Conservation (phyloP, 2,797 vertebrate genomes). For the Falco cherrug region DNA sequence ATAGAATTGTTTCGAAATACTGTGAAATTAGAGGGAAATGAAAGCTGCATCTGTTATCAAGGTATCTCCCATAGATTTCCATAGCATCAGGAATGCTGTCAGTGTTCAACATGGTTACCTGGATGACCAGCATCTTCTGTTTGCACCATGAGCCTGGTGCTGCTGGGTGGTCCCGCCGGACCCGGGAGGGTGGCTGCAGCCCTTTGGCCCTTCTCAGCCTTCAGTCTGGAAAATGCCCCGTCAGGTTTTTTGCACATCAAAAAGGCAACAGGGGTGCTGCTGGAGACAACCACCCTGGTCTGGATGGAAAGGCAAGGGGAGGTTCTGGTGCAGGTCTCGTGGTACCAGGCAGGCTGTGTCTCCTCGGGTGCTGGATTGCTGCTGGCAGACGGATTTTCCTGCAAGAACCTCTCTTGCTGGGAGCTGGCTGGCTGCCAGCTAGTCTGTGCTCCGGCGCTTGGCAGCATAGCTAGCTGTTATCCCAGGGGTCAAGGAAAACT, state of each 20-base stretch:
- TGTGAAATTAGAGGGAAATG: neutral
- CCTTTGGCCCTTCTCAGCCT: neutral
- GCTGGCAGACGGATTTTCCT: neutral
- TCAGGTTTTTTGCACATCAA: neutral
- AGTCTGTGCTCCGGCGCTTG: neutral
- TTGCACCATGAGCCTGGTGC: neutral
- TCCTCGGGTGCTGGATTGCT: accelerated
- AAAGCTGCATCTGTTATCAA: neutral
- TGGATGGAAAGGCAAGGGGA: neutral
- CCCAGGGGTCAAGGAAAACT: neutral
- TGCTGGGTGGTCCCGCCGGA: neutral
- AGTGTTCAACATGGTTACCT: neutral
- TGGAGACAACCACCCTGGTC: neutral
- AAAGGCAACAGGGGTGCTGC: neutral
- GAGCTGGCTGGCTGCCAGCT: neutral
- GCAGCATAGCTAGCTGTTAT: neutral
- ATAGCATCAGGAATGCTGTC: neutral
- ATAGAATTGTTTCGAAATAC: neutral
- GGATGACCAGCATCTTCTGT: neutral
- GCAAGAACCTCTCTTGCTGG: neutral
- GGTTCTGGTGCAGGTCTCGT: neutral
- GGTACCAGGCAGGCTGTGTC: neutral
- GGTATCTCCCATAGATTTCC: neutral
- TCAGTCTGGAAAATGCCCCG: neutral
- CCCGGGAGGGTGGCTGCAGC: neutral